Evolutionary conservation across 1,140 invertebrate genomes (phyloP), one percentile per base, ranked within the genome.

Genomic region (Zophobas atratus): DNA sequence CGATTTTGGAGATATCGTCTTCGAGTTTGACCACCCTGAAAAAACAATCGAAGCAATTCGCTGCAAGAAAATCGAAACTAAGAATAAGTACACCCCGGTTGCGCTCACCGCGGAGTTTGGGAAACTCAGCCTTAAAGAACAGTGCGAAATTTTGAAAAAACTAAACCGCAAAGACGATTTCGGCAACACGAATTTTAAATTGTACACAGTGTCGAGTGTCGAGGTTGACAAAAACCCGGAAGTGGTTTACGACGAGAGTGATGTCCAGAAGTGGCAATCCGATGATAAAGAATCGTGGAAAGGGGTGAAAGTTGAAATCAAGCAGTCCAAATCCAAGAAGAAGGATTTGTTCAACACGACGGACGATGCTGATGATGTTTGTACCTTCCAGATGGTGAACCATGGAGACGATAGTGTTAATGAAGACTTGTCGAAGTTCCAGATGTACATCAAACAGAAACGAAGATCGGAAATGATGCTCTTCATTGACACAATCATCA

Each of bases 1-100:
- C n/a, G 34, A 56, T 32, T 60, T 60, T 20, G 56, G 56, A 35
- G 56, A 60, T 38, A 38, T 60, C 38, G 56, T 60, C 1, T 2
- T 60, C 20, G 56, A 60, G 20, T 6, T 38, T 1, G 33, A 1
- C 2, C 6, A 4, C 20, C 6, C 43, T 4, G 3, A 46, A 20
- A 51, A 51, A 3, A n/a, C 34, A 60, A 38, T 60, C 35, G 1
- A 60, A 1, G 56, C 56, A 6, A 8, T 60, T 35, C 56, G 38
- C 6, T 60, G 56, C 56, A 60, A 38, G 38, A 1, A 60, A 60
- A 60, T 38, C 33, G 34, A 38, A 38, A 36, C 34, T 6, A 60
- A 36, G 36, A 60, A 38, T 6, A 4, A n/a, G 1, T 8, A 38
- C 33, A 38, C 34, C 5, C 36, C 33, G 6, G 1, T 6, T 6